Percentiles rank a stretch among this genome's conserved stretches.
phyloP scores from a whole-genome alignment of 2,888 invertebrate genomes.

The Slavum lentiscoides region DNA sequence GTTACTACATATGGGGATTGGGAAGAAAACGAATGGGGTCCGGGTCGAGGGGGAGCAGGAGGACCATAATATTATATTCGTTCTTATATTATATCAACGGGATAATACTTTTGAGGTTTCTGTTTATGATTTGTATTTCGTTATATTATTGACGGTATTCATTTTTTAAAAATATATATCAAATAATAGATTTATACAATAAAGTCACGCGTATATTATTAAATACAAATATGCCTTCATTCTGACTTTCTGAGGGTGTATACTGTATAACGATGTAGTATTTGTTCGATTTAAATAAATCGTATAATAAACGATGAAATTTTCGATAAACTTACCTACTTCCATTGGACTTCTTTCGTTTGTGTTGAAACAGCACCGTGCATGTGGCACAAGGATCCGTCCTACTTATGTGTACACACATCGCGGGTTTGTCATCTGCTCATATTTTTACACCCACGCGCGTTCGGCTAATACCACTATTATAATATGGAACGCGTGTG shows the following conservation, averaged over 20 bases:
- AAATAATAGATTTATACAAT: background rate
- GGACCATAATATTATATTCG: background rate
- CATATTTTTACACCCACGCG: constrained; percentile 45
- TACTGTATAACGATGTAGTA: no score
- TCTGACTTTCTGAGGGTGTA: no score
- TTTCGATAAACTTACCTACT: constrained; percentile 24
- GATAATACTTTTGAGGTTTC: background rate
- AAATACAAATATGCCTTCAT: no score
- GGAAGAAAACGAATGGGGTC: background rate
- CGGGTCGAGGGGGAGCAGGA: background rate
- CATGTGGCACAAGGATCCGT: constrained; percentile 52
- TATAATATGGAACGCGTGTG: background rate
- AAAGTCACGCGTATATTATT: background rate
- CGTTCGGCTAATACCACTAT: background rate
- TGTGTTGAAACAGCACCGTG: constrained; percentile 19
- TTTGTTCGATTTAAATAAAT: background rate
- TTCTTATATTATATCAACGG: background rate
- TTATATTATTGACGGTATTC: background rate
- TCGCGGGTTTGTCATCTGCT: constrained; percentile 48
- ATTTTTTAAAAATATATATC: background rate
- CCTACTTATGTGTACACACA: constrained; percentile 35
- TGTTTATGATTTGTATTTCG: background rate
- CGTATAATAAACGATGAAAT: background rate
- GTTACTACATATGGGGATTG: background rate
- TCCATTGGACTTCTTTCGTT: constrained; percentile 10